A percentile compares a stretch with the other conserved stretches of the same genome.
phyloP scores from a whole-genome alignment of 2,113 vertebrate species.

The Podarcis muralis region DNA sequence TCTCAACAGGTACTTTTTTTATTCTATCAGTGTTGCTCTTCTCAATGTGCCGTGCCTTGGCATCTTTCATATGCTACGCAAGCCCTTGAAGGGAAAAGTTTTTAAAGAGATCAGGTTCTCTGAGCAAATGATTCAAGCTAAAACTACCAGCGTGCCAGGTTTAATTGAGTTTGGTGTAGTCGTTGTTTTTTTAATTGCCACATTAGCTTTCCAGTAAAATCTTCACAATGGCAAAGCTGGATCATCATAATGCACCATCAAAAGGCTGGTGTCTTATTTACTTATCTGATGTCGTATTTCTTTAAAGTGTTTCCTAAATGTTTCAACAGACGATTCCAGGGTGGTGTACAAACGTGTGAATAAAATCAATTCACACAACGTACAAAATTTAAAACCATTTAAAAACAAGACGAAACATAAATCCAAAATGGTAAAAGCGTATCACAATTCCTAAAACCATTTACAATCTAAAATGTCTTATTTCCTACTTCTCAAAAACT shows the following conservation, averaged over 20 bases:
- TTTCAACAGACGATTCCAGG: not conserved
- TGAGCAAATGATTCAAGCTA: not conserved
- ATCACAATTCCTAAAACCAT: too few species aligned
- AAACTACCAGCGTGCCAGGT: not conserved
- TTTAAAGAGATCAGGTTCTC: not conserved
- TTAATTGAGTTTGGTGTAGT: not conserved
- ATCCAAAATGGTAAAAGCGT: too few species aligned
- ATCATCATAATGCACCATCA: not conserved
- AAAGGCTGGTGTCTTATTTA: not conserved
- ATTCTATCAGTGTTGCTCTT: slow-evolving; percentile 39
- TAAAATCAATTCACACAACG: too few species aligned
- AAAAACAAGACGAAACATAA: too few species aligned
- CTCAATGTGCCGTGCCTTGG: slow-evolving; percentile 11
- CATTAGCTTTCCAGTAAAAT: not conserved
- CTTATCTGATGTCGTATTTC: not conserved
- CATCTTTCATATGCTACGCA: not conserved
- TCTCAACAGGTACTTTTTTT: slow-evolving; percentile 89
- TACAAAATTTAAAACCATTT: too few species aligned
- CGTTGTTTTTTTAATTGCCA: not conserved
- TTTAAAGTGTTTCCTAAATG: not conserved
- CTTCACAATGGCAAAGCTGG: not conserved
- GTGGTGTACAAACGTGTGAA: not conserved
- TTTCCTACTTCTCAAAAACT: too few species aligned
- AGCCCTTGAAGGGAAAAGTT: not conserved
- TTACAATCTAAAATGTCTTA: too few species aligned